These are phyloP conservation scores for Erinaceus europaeus DNA, from an alignment of 2,113 vertebrate genomes.

Conservation along the genomic window DNA sequence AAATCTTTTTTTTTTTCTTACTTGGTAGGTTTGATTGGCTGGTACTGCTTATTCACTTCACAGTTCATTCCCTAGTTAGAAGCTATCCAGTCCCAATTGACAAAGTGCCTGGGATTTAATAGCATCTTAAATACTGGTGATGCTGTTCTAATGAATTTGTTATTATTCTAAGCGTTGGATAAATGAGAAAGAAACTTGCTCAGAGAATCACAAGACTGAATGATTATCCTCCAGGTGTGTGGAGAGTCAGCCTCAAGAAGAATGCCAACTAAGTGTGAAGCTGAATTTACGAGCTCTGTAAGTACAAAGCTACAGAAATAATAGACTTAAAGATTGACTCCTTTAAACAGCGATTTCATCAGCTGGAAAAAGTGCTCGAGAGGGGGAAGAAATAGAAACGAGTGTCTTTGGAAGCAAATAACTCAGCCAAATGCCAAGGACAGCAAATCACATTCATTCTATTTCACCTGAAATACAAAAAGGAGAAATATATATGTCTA, in stretches of 20 bases:
- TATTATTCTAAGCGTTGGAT: constrained; percentile 37
- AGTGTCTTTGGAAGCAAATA: constrained; percentile 41
- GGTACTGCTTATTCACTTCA: constrained; percentile 1
- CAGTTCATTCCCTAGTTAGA: constrained; percentile 27
- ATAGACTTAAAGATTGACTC: constrained; percentile 46
- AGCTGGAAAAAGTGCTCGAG: constrained; percentile 36
- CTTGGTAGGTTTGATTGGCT: background rate
- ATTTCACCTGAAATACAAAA: constrained; percentile 56
- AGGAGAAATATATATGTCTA: constrained; percentile 38
- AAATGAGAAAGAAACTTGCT: background rate
- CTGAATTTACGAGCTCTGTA: constrained; percentile 63
- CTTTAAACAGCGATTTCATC: constrained; percentile 55
- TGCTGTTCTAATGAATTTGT: background rate
- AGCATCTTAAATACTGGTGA: constrained; percentile 31
- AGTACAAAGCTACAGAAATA: constrained; percentile 50
- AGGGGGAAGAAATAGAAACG: constrained; percentile 53
- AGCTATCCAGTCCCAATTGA: constrained; percentile 11
- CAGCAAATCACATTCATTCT: background rate
- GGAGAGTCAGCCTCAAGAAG: constrained; percentile 9
- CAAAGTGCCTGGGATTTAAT: constrained; percentile 31
- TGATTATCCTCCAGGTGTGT: constrained; percentile 2
- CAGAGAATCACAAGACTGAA: background rate
- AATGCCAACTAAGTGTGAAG: constrained; percentile 34
- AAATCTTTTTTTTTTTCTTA: constrained; percentile 4
- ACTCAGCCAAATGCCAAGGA: constrained; percentile 40